Evolutionary conservation across 2,888 invertebrate species (phyloP), one percentile per base, ranked within the genome.

Genomic region (Lobophora halterata): DNA sequence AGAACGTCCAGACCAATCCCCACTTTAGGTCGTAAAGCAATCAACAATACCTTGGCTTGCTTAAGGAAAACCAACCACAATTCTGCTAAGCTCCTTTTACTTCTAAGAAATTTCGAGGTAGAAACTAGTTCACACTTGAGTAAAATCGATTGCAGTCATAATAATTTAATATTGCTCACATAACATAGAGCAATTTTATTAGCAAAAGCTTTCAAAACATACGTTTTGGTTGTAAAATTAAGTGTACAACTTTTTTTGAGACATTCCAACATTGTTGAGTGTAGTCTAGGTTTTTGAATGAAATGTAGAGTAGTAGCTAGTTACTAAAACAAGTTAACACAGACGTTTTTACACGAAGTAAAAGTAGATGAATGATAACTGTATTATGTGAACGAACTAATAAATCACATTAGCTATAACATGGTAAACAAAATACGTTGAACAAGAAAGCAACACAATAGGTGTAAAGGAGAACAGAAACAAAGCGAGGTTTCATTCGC

Each of bases 381-480:
- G 29, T 29, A 33, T 37, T 17, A 29, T 19, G 12, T 18, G 17
- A 39, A 36, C 18, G 16, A 25, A 32, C 18, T 40, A 14, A 40
- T 31, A 24, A 28, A 38, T 29, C 27, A 36, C 38, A 31, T 44
- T 38, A 27, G 27, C 25, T 28, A 26, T 13, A 33, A 20, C 31
- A 27, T 40, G 12, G 16, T 37, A 37, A 44, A 42, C 32, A 42
- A 37, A 34, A 23, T 18, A 17, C 23, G 27, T 20, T 39, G 16
- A 40, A 46, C 34, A 46, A 46, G 46, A 50, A 50, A 49, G 24
- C 29, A 48, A 35, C 39, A 50, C 46, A 50, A 50, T 49, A 37
- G 46, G 37, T 49, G 46, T 39, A 32, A 48, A 48, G 32, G 37
- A 44, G 39, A 43, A 39, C 36, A 47, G 34, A 46, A 25, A 29